Percentiles rank a stretch among this genome's conserved stretches.
Evolutionary conservation across 2,113 vertebrate species (phyloP).

Genomic region (Atherinomorus stipes): DNA sequence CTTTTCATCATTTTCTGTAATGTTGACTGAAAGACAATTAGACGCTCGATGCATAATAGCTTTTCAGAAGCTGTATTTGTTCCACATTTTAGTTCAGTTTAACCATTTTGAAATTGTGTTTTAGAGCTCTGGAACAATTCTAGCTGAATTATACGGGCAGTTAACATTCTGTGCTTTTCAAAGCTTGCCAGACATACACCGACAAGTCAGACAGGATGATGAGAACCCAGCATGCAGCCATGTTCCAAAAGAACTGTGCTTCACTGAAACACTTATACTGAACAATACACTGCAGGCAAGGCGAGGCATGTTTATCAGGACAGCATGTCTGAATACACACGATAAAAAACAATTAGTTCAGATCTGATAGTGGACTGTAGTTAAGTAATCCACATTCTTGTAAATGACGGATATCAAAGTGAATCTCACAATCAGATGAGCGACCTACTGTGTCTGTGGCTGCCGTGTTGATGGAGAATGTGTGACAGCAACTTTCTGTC

Average conservation of each 20-base stretch:
- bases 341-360: neutral
- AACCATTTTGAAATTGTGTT: too few relatives aligned
- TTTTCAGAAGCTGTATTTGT: too few relatives aligned
- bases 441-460: neutral
- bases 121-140: too few relatives aligned
- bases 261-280: neutral
- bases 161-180: too few relatives aligned
- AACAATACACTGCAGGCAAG: neutral
- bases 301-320: neutral
- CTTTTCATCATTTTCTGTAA: too few relatives aligned
- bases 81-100: too few relatives aligned
- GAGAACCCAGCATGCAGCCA: neutral
- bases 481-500: neutral
- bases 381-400: neutral
- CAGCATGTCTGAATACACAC: neutral
- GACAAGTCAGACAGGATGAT: neutral
- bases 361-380: neutral
- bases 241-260: constrained; percentile 5
- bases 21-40: too few relatives aligned
- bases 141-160: too few relatives aligned
- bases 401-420: neutral
- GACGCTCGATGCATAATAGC: too few relatives aligned
- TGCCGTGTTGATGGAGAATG: accelerated
- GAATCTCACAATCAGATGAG: neutral
- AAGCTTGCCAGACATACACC: too few relatives aligned